Conservation (phyloP, 2,797 vertebrate genomes). For the Lacerta agilis region DNA sequence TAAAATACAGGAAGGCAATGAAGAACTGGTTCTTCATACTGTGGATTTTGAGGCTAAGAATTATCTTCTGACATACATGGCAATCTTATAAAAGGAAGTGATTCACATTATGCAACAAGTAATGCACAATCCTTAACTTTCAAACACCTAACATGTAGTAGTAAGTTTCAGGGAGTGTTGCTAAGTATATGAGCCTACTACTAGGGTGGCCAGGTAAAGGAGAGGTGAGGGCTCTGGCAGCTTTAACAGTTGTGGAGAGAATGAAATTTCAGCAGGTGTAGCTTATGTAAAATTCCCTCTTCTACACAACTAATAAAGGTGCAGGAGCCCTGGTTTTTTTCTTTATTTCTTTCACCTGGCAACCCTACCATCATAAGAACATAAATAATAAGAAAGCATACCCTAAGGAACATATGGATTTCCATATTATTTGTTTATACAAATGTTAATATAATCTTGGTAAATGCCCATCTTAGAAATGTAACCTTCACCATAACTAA, state of each 20-base stretch:
- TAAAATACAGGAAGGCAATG: not conserved
- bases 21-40: not conserved
- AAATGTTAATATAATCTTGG: not conserved
- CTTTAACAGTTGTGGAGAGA: not conserved
- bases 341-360: not conserved
- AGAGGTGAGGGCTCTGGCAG: not conserved
- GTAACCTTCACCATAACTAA: not conserved
- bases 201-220: not conserved
- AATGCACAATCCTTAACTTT: not conserved
- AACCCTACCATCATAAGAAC: constrained; percentile 7
- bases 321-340: not conserved
- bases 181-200: not conserved
- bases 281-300: no score
- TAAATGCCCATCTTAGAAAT: not conserved
- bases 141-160: not conserved
- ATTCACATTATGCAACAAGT: constrained; percentile 5
- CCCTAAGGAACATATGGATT: not conserved
- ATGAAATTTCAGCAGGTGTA: not conserved
- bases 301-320: no score
- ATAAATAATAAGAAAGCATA: not conserved
- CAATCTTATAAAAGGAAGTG: constrained; percentile 11
- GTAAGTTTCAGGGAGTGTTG: not conserved
- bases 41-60: not conserved
- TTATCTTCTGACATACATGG: not conserved
- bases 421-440: not conserved